phyloP scores from a whole-genome alignment of 2,113 vertebrate genomes.

The Ornithorhynchus anatinus region DNA sequence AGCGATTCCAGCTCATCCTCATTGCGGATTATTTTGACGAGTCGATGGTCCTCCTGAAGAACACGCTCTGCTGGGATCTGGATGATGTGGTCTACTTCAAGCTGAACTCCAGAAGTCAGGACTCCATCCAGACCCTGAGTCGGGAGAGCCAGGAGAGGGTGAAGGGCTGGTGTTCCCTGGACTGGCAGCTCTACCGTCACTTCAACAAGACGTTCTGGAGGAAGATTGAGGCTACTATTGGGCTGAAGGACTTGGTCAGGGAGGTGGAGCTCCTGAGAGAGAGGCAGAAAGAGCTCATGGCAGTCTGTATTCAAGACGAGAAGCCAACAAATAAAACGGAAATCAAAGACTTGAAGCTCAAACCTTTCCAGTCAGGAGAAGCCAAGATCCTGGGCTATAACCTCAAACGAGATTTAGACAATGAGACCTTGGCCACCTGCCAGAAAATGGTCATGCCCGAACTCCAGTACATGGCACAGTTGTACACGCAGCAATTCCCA shows the following conservation, averaged over 20 bases:
- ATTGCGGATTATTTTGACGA: slow-evolving; percentile 88
- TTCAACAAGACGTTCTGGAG: slow-evolving; percentile 87
- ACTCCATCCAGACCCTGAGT: slow-evolving; percentile 52
- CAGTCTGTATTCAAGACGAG: slow-evolving; percentile 71
- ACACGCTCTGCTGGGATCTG: slow-evolving; percentile 79
- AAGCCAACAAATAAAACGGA: slow-evolving; percentile 52
- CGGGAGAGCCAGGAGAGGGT: slow-evolving; percentile 58
- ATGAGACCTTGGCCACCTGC: slow-evolving; percentile 61
- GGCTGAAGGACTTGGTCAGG: slow-evolving; percentile 55
- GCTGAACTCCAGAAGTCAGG: slow-evolving; percentile 76
- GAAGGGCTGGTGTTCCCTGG: slow-evolving; percentile 78
- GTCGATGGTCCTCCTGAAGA: slow-evolving; percentile 85
- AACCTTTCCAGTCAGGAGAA: slow-evolving; percentile 79
- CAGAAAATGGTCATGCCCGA: slow-evolving; percentile 77
- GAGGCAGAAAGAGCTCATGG: slow-evolving; percentile 65
- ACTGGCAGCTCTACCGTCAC: slow-evolving; percentile 86
- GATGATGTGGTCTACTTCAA: slow-evolving; percentile 84
- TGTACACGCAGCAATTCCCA: slow-evolving; percentile 79
- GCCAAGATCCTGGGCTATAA: slow-evolving; percentile 86
- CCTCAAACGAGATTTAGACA: slow-evolving; percentile 67
- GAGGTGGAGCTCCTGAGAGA: slow-evolving; percentile 71
- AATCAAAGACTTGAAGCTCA: slow-evolving; percentile 66
- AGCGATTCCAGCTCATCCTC: slow-evolving; percentile 79
- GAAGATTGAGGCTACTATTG: slow-evolving; percentile 67
- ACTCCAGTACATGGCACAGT: slow-evolving; percentile 75